phyloP scores from a whole-genome alignment of 2,797 vertebrate genomes.

The Antrozous pallidus region DNA sequence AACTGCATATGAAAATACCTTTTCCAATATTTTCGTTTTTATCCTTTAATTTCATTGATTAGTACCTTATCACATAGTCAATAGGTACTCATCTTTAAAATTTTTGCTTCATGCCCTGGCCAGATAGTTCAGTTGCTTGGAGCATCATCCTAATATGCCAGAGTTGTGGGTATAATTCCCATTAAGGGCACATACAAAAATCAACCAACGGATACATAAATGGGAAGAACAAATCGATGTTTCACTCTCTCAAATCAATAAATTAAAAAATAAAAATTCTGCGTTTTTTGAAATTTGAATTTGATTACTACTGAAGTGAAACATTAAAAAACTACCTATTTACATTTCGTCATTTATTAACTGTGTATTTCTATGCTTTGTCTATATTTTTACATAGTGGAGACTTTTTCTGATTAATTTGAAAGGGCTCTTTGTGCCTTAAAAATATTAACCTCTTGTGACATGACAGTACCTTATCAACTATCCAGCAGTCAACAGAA shows the following conservation, averaged over 20 bases:
- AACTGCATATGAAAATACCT: background rate
- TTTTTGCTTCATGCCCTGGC: background rate
- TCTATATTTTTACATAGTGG: background rate
- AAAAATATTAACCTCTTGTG: conserved; percentile 33
- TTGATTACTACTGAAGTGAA: background rate
- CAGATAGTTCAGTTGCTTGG: background rate
- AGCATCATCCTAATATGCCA: background rate
- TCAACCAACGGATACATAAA: background rate
- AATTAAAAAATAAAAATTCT: background rate
- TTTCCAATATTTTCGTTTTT: background rate
- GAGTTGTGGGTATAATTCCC: background rate
- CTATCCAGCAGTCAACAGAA: conserved; percentile 10
- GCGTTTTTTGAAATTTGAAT: background rate
- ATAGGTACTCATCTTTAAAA: conserved; percentile 3
- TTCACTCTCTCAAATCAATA: background rate
- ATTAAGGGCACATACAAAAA: background rate
- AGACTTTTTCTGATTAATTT: conserved; percentile 7
- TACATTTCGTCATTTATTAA: conserved; percentile 10
- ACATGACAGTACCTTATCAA: background rate
- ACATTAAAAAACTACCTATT: background rate
- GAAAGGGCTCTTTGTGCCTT: conserved; percentile 5
- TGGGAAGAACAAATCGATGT: background rate
- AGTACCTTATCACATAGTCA: background rate
- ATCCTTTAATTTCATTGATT: background rate
- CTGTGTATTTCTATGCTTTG: background rate